Evolutionary conservation across 2,113 vertebrate genomes (phyloP).

Genomic region (Anolis carolinensis): DNA sequence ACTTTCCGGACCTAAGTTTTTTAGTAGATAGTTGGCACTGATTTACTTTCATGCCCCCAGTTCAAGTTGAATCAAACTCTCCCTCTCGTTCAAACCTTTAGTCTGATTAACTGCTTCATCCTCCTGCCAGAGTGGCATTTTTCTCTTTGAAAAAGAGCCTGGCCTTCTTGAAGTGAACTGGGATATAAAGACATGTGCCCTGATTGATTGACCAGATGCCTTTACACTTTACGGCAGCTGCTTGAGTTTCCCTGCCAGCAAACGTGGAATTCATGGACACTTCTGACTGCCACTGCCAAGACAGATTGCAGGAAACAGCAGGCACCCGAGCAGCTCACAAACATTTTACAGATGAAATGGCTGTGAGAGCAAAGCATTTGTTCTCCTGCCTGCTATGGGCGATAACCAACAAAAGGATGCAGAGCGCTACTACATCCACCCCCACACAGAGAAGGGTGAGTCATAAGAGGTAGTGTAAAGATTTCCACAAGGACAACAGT

Average conservation of each 20-base stretch:
- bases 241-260: constrained; percentile 47
- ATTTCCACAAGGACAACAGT: no score
- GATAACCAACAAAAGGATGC: constrained; percentile 26
- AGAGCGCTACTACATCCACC: not conserved
- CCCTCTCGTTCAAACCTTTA: not conserved
- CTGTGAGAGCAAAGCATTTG: constrained; percentile 11
- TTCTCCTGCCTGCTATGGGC: not conserved
- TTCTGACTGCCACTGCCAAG: constrained; percentile 55
- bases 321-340: constrained; percentile 50
- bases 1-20: not conserved
- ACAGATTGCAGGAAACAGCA: constrained; percentile 60
- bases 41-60: not conserved
- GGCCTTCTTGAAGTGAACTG: constrained; percentile 8
- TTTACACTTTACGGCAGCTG: constrained; percentile 46
- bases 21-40: not conserved
- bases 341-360: constrained; percentile 24
- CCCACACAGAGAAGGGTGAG: not conserved
- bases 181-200: not conserved
- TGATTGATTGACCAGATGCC: not conserved
- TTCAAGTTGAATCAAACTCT: constrained; percentile 6
- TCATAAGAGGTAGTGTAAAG: no score
- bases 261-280: constrained; percentile 41
- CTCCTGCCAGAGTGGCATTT: not conserved
- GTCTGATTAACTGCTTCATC: constrained; percentile 14
- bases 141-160: not conserved